phyloP scores from a whole-genome alignment of 1,140 invertebrate species.

The roundworm (Caenorhabditis elegans) region DNA sequence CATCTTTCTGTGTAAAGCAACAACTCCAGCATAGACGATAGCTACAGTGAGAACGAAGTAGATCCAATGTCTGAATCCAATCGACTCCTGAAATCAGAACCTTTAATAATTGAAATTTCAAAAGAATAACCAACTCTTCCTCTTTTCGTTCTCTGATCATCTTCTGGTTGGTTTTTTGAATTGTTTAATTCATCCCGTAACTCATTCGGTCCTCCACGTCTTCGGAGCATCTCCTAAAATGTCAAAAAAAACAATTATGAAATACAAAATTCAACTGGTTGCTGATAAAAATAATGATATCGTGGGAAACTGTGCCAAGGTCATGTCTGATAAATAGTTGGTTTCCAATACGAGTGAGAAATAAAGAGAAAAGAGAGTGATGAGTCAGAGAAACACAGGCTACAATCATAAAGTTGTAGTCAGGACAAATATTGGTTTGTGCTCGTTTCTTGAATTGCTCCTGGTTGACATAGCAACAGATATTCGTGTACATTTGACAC shows the following conservation, averaged over 20 bases:
- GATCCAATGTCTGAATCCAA: constrained; percentile 62
- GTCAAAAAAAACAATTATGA: background rate
- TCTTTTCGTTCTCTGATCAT: background rate
- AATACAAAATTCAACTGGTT: too few relatives aligned
- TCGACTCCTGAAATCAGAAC: background rate
- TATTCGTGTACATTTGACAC: background rate
- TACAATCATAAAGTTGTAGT: background rate
- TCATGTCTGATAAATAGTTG: background rate
- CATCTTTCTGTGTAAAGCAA: constrained; percentile 56
- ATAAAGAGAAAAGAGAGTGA: background rate
- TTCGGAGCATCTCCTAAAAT: background rate
- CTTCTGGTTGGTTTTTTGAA: background rate
- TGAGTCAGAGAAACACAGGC: background rate
- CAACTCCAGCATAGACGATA: constrained; percentile 55
- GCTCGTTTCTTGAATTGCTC: background rate
- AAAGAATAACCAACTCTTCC: background rate
- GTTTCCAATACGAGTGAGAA: background rate
- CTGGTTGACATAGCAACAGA: constrained; percentile 5
- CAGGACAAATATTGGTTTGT: constrained; percentile 17
- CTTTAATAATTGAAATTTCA: background rate
- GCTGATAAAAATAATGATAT: background rate
- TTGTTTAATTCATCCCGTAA: background rate
- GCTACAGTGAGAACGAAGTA: constrained; percentile 53
- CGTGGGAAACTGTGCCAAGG: background rate
- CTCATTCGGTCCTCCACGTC: constrained; percentile 17